These are phyloP conservation scores for Rhinoptilus africanus DNA, from an alignment of 2,113 vertebrate species.

Conservation along the genomic window DNA sequence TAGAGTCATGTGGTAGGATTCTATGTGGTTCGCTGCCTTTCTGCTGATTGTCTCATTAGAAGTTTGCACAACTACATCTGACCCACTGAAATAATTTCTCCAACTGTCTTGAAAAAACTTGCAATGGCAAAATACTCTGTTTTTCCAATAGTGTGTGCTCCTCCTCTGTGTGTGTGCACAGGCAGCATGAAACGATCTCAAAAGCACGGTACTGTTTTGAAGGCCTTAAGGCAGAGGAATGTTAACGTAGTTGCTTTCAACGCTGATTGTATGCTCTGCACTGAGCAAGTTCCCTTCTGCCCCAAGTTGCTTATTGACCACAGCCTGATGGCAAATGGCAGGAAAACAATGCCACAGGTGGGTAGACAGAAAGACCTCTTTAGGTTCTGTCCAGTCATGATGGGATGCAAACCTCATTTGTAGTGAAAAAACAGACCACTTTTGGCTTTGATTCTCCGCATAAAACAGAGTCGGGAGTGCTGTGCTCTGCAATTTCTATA, in stretches of 20 bases:
- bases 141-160: not conserved
- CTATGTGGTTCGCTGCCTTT: not conserved
- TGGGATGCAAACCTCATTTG: not conserved
- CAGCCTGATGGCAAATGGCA: not conserved
- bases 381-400: not conserved
- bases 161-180: not conserved
- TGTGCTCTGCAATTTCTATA: conserved; percentile 29
- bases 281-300: not conserved
- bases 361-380: not conserved
- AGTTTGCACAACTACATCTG: not conserved
- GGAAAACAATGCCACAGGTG: conserved; percentile 21
- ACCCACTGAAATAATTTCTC: not conserved
- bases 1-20: not conserved
- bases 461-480: not conserved
- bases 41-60: not conserved
- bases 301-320: not conserved
- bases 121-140: not conserved
- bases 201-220: not conserved
- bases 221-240: not conserved
- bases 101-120: not conserved
- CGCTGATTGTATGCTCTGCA: not conserved
- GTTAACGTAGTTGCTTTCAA: not conserved
- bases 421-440: not conserved
- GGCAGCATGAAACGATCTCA: not conserved
- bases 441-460: not conserved